Evolutionary conservation across 2,888 invertebrate species (phyloP).

Genomic region (Malachius bipustulatus): DNA sequence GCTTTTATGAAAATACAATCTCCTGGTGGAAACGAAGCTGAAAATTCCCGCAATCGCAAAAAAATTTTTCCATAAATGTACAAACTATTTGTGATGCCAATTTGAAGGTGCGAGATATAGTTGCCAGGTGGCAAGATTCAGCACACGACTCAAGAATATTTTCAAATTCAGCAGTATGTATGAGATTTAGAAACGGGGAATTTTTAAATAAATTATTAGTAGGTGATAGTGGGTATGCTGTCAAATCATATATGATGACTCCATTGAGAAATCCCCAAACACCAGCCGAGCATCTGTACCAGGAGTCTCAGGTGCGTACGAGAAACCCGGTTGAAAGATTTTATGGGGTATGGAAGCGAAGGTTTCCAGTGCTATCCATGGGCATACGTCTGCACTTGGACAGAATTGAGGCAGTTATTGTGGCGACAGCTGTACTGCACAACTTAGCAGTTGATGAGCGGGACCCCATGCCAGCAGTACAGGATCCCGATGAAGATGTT

Average conservation of each 20-base stretch:
- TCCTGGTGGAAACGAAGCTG: too few relatives aligned
- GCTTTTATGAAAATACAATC: too few relatives aligned
- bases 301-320: neutral
- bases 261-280: slow-evolving; percentile 2
- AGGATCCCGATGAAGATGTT: too few relatives aligned
- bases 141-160: neutral
- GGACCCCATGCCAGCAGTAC: too few relatives aligned
- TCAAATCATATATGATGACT: neutral
- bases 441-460: too few relatives aligned
- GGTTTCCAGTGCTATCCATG: neutral
- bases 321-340: neutral
- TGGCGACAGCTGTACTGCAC: too few relatives aligned
- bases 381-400: too few relatives aligned
- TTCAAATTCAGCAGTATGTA: neutral
- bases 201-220: neutral
- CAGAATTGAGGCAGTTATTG: too few relatives aligned
- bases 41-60: neutral
- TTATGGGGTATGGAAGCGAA: slow-evolving; percentile 1
- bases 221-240: slow-evolving; percentile 3
- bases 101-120: neutral
- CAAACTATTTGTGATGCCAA: neutral
- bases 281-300: neutral
- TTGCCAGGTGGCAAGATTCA: neutral
- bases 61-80: slow-evolving; percentile 1
- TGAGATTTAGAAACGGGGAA: neutral